Base-by-base conservation (phyloP, 2,888 invertebrate genomes). In the Augiades crinisus region DNA sequence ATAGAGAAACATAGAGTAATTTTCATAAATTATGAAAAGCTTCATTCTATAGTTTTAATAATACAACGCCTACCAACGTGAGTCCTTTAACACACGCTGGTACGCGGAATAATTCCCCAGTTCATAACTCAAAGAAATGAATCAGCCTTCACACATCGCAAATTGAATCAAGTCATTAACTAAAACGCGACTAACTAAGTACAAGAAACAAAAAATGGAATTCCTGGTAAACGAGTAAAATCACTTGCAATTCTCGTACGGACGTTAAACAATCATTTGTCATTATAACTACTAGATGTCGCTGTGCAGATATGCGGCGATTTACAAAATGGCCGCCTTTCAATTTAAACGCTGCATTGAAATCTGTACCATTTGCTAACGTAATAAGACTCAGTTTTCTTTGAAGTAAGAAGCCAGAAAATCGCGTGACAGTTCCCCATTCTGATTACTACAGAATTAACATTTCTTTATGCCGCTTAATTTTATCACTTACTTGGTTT, bases 251-350 rank as follows among this genome's bases (percentile, higher is more conserved):
- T 50, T 50, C 50, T 36, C 43, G 27, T 41, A 43, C 27, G 27
- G 34, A 36, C 36, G 50, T 50, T 43, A 36, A 50, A 50, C 60
- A 61, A 63, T 65, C 66, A 68, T 72, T 72, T 67, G 65, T 71
- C 67, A 69, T 70, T 70, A 67, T 64, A 67, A 67, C 68, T 63
- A 57, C 65, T 63, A 66, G 64, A 66, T 70, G 66, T 67, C 68
- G 60, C 63, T 67, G 50, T 54, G 43, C 51, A 62, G 65, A 70
- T 69, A 70, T 59, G 61, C 58, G 46, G 43, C 64, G 59, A 63
- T 68, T 67, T 67, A 68, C 55, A 58, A 68, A 68, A 70, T 66
- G 62, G 65, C 60, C 53, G 53, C 62, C 55, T 53, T 59, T 44
- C 43, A 36, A 34, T n/a, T 16, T 33, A 12, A 16, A 10, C 13